Evolutionary conservation across 1,140 invertebrate genomes (phyloP).

Genomic region (Hestina assimilis): DNA sequence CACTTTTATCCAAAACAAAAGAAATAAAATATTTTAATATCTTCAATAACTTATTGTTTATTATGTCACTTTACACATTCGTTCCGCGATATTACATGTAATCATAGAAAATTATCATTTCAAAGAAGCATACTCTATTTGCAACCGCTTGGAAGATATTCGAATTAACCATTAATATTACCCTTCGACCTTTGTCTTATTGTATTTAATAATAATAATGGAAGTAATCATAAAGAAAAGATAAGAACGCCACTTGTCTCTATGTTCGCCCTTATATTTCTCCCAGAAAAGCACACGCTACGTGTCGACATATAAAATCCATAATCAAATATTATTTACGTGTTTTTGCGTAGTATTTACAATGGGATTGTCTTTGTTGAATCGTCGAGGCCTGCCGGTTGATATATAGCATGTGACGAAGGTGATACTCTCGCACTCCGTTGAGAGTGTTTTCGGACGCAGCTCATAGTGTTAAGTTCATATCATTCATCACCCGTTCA

Average conservation of each 20-base stretch:
- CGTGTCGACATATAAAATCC: slow-evolving; percentile 49
- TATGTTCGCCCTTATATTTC: slow-evolving; percentile 9
- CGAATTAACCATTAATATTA: too few species aligned
- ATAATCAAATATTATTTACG: slow-evolving; percentile 65
- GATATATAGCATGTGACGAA: slow-evolving; percentile 55
- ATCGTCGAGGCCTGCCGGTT: slow-evolving; percentile 42
- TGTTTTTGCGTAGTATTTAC: slow-evolving; percentile 68
- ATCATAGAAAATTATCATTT: too few species aligned
- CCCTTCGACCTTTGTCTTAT: neutral
- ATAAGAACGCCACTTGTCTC: neutral
- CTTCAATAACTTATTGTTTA: too few species aligned
- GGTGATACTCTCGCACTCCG: slow-evolving; percentile 46
- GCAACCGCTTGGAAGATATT: too few species aligned
- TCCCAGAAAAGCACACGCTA: slow-evolving; percentile 33
- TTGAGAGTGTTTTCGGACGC: slow-evolving; percentile 56
- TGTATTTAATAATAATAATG: neutral
- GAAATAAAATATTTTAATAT: too few species aligned
- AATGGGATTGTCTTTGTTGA: slow-evolving; percentile 54
- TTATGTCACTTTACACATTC: too few species aligned
- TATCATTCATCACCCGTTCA: slow-evolving; percentile 55
- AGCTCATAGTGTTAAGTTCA: slow-evolving; percentile 59
- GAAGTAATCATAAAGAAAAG: too few species aligned
- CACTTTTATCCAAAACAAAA: too few species aligned
- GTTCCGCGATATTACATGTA: too few species aligned
- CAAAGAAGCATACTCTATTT: too few species aligned